Evolutionary conservation across 2,113 vertebrate species (phyloP), one percentile per base, ranked within the genome.

Genomic region (Rattus rattus): DNA sequence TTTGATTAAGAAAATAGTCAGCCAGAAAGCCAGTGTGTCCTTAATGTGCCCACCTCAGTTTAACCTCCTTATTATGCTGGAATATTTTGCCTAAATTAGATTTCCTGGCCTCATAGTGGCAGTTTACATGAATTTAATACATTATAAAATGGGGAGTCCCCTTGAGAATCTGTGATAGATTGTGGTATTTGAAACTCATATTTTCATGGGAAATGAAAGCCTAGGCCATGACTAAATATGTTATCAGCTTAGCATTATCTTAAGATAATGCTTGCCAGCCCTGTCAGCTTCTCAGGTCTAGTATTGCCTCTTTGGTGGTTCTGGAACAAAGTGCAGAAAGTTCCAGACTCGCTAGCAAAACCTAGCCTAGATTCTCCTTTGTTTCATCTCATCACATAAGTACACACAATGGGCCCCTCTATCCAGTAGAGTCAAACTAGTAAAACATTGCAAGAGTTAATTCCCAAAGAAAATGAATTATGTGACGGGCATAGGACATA

Each of bases 91-190:
- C 96, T 97, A 98, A 98, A 97, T 75, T 81, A 97, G 95, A 98
- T 98, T 97, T 97, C 93, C 96, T 98, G 91, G 97, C 95, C 97
- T 98, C 97, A 95, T 92, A 95, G 94, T 97, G 96, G 97, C 92
- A 98, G 97, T 97, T 97, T 98, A 97, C 97, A 98, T 97, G 96
- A 97, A 98, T 98, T 98, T 98, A 97, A 97, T 92, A 97, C 96
- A 97, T 96, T 79, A 97, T 96, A 96, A 98, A 95, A 92, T 94
- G 90, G 94, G 54, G 24, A 91, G 43, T 97, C 61, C 88, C 73
- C 97, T 95, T 98, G 96, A 97, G 84, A 98, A 96, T 95, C 39
- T 97, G 9, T 97, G 54, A 97, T 97, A 97, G 90, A 97, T 81
- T 91, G 67, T 95, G 43, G 30, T 92, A 93, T 98, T 98, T 89